These are phyloP conservation scores for Seriola rivoliana DNA, from an alignment of 2,113 vertebrate species.

Conservation along the genomic window DNA sequence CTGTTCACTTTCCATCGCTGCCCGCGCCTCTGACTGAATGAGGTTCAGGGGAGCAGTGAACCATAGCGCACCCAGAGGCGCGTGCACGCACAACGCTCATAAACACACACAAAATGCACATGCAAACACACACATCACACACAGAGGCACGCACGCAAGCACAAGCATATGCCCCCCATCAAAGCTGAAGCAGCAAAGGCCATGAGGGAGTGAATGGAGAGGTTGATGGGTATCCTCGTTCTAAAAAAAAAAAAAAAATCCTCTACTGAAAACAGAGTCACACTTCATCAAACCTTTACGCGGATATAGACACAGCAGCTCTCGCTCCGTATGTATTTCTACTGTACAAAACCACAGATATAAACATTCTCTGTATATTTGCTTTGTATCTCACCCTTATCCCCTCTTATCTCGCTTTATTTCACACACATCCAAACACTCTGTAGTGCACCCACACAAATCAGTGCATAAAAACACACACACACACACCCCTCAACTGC, in stretches of 20 bases:
- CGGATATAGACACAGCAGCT: slow-evolving; percentile 7
- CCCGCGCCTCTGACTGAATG: slow-evolving; percentile 50
- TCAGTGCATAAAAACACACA: slow-evolving; percentile 11
- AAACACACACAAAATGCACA: slow-evolving; percentile 42
- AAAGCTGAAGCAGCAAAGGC: slow-evolving; percentile 59
- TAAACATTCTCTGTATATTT: slow-evolving; percentile 40
- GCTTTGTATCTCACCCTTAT: slow-evolving; percentile 34
- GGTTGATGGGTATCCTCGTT: slow-evolving; percentile 56
- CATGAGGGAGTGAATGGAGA: slow-evolving; percentile 47
- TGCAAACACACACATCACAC: slow-evolving; percentile 20
- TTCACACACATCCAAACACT: slow-evolving; percentile 21
- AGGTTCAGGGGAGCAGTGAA: slow-evolving; percentile 61
- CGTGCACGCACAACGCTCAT: background rate
- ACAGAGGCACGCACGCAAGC: background rate
- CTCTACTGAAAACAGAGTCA: slow-evolving; percentile 13
- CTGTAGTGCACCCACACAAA: slow-evolving; percentile 36
- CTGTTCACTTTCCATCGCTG: slow-evolving; percentile 55
- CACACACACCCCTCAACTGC: slow-evolving; percentile 35
- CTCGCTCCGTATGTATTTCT: background rate
- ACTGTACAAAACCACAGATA: slow-evolving; percentile 13
- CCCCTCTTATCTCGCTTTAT: slow-evolving; percentile 36
- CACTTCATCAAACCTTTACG: slow-evolving; percentile 29
- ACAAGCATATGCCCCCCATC: slow-evolving; percentile 56
- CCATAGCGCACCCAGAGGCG: slow-evolving; percentile 23
- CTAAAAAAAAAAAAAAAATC: slow-evolving; percentile 18